Evolutionary conservation across 2,797 vertebrate genomes (phyloP), one percentile per base, ranked within the genome.

Genomic region (Pelodytes ibericus): DNA sequence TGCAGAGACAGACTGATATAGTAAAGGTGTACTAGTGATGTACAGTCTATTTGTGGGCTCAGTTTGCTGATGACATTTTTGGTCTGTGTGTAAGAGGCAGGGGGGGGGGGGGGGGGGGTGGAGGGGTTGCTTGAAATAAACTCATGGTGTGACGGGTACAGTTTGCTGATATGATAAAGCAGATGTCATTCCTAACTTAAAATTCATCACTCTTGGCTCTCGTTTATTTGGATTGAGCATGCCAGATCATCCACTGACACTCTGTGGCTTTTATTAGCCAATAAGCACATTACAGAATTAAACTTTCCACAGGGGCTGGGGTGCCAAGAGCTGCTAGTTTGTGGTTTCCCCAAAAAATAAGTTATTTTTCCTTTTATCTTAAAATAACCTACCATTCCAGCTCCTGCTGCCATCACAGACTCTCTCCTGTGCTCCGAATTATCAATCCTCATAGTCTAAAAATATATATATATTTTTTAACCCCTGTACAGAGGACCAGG

Each of bases 181-280:
- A 39, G 36, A 39, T 39, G 7, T 13, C 36, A 8, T 39, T 39
- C 36, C 36, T 13, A 39, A 13, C 58, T 69, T 29, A 30, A 31
- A 56, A 27, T 30, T 30, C 25, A 47, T 29, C 58, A 30, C 20
- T 33, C 30, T 26, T 10, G 29, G 2, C 8, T 22, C 13, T 22
- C 3, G 20, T 62, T n/a, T 77, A 77, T 77, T 77, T 77, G 10
- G 11, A 65, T n/a, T n/a, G n/a, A n/a, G n/a, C n/a, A n/a, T n/a
- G n/a, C n/a, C n/a, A n/a, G n/a, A n/a, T n/a, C n/a, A n/a, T n/a
- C n/a, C n/a, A n/a, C n/a, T 71, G 66, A 67, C 57, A 41, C 61
- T 77, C n/a, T 33, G 51, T 71, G 60, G 27, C 29, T 77, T 71
- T 71, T 72, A n/a, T 49, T 58, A 71, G 47, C 16, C 5, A 18